These are phyloP conservation scores for Cremastinae sp. DNA, from an alignment of 2,888 invertebrate species.

Conservation along the genomic window DNA sequence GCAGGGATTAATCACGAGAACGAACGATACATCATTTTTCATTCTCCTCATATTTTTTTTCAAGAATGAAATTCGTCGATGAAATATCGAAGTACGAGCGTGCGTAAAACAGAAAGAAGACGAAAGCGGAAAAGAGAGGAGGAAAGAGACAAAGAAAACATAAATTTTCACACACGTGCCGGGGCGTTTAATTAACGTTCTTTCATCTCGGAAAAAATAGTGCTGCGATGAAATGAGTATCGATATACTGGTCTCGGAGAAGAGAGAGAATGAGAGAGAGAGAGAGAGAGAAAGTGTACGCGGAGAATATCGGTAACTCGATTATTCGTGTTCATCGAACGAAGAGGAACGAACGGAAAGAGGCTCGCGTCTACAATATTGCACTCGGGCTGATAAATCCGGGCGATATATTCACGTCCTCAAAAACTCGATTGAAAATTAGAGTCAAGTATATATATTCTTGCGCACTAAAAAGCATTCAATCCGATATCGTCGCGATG, in stretches of 20 bases:
- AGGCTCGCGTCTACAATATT: slow-evolving; percentile 8
- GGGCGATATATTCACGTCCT: too few relatives aligned
- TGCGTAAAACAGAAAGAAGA: not conserved
- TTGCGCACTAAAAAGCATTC: not conserved
- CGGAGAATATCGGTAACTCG: slow-evolving; percentile 47
- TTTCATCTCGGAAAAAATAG: slow-evolving; percentile 10
- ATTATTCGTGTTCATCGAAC: slow-evolving; percentile 48
- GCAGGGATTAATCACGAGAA: slow-evolving; percentile 58
- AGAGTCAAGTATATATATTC: not conserved
- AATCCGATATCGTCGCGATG: too few relatives aligned
- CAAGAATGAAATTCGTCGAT: too few relatives aligned
- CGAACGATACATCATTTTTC: not conserved
- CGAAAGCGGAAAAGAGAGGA: not conserved
- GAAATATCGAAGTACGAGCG: not conserved
- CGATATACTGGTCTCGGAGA: not conserved
- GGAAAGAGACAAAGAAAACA: slow-evolving; percentile 5
- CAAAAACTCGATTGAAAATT: not conserved
- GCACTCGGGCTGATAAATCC: too few relatives aligned
- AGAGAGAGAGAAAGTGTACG: not conserved
- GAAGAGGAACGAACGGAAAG: slow-evolving; percentile 8
- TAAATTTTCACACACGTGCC: slow-evolving; percentile 2
- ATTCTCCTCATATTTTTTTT: not conserved
- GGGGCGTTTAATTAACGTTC: slow-evolving; percentile 34
- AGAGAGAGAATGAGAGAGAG: not conserved
- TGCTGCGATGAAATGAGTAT: not conserved